A percentile compares a stretch with the other conserved stretches of the same genome.
Conservation (phyloP, 1,140 invertebrate species). For the Parapsyche elsis region DNA sequence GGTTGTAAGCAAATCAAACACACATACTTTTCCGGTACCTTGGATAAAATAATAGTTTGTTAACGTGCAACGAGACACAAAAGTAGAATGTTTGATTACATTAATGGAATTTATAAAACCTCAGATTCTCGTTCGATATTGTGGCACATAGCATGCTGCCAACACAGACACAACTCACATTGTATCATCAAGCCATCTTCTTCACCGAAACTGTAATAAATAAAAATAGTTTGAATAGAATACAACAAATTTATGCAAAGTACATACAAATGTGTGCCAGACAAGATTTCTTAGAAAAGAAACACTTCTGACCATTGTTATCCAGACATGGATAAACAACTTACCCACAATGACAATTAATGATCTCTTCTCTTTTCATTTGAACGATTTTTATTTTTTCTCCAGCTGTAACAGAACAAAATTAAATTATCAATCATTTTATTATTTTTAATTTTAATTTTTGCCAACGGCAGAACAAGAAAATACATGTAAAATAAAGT, state of each 20-base stretch:
- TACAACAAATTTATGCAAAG: not conserved
- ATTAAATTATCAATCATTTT: too few species aligned
- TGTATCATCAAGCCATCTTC: conserved; percentile 96
- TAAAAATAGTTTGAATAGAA: not conserved
- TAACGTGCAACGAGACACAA: not conserved
- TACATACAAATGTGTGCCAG: not conserved
- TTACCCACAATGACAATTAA: conserved; percentile 84
- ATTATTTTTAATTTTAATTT: too few species aligned
- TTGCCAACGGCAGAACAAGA: too few species aligned
- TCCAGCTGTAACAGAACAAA: conserved; percentile 61
- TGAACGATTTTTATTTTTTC: conserved; percentile 74
- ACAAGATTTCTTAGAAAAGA: not conserved
- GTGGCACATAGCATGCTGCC: conserved; percentile 93
- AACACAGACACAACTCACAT: conserved; percentile 93
- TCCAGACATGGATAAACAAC: not conserved
- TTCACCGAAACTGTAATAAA: conserved; percentile 71
- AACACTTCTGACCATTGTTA: not conserved
- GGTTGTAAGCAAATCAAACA: conserved; percentile 89
- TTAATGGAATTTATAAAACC: conserved; percentile 57
- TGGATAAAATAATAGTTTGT: not conserved
- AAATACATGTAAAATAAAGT: conserved; percentile 11
- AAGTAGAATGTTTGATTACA: conserved; percentile 5
- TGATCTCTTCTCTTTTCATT: conserved; percentile 82
- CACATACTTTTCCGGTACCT: conserved; percentile 91
- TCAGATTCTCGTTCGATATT: conserved; percentile 78